These are phyloP conservation scores for Parnassius apollo DNA, from an alignment of 2,888 invertebrate genomes.

Conservation along the genomic window DNA sequence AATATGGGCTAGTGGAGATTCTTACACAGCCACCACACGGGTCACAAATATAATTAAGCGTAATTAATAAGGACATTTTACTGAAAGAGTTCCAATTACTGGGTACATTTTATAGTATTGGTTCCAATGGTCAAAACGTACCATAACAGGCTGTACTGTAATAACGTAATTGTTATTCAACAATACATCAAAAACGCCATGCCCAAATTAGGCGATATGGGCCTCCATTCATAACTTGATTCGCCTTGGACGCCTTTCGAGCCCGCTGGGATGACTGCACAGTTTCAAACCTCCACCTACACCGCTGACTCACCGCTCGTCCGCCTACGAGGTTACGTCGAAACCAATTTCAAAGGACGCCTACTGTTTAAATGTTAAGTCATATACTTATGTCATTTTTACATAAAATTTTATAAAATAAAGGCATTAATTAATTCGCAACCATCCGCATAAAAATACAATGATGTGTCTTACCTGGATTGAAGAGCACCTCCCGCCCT, in stretches of 20 bases:
- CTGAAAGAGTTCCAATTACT: no score
- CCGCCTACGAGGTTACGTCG: conserved; percentile 12
- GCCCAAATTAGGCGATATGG: conserved; percentile 22
- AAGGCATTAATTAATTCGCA: no score
- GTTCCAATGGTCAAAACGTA: no score
- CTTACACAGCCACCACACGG: no score
- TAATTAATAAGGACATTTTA: no score
- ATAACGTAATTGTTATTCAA: conserved; percentile 10
- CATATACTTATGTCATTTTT: not conserved
- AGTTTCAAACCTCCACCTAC: conserved; percentile 11
- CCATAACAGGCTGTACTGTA: not conserved
- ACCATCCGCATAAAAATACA: no score
- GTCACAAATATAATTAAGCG: no score
- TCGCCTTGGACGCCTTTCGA: conserved; percentile 22
- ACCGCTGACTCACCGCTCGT: conserved; percentile 12
- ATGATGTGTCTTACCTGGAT: no score
- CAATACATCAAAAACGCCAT: conserved; percentile 8
- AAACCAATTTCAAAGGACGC: conserved; percentile 1
- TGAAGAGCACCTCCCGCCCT: no score
- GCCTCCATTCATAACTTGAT: conserved; percentile 25
- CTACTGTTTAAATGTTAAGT: conserved; percentile 3
- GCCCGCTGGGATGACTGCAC: conserved; percentile 12
- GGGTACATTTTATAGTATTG: no score
- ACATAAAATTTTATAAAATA: no score
- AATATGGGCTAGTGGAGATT: no score